Conservation (phyloP, 2,888 invertebrate genomes). For the Diadromus collaris region DNA sequence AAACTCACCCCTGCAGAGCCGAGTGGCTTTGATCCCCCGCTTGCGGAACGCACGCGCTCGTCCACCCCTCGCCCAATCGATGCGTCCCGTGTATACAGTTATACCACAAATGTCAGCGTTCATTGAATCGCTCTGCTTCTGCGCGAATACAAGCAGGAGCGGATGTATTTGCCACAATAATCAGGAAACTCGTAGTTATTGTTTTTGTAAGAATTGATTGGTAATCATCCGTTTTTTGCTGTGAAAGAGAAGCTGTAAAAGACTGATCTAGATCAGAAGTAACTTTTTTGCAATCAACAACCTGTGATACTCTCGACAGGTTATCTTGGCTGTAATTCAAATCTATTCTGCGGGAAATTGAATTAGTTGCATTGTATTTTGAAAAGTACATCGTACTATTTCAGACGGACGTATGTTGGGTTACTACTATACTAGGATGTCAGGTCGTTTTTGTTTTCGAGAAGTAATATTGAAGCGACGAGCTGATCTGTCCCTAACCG, state of each 20-base stretch:
- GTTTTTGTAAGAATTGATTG: neutral
- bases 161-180: conserved; percentile 28
- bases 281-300: neutral
- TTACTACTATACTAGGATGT: neutral
- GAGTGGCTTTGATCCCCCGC: conserved; percentile 20
- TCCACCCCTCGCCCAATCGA: conserved; percentile 54
- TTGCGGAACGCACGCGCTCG: conserved; percentile 60
- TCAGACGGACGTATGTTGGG: neutral
- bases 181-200: neutral
- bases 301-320: neutral
- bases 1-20: conserved; percentile 12
- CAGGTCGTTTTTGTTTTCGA: neutral
- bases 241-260: neutral
- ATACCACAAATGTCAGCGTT: conserved; percentile 37
- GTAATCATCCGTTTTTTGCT: neutral
- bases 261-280: neutral
- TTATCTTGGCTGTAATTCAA: neutral
- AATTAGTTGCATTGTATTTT: neutral
- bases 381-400: neutral
- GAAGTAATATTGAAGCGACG: neutral
- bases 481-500: neutral
- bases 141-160: conserved; percentile 57
- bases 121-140: conserved; percentile 45
- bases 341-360: neutral
- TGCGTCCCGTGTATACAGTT: conserved; percentile 50